Base-by-base conservation (phyloP, 2,113 vertebrate species). In the Lagopus muta region DNA sequence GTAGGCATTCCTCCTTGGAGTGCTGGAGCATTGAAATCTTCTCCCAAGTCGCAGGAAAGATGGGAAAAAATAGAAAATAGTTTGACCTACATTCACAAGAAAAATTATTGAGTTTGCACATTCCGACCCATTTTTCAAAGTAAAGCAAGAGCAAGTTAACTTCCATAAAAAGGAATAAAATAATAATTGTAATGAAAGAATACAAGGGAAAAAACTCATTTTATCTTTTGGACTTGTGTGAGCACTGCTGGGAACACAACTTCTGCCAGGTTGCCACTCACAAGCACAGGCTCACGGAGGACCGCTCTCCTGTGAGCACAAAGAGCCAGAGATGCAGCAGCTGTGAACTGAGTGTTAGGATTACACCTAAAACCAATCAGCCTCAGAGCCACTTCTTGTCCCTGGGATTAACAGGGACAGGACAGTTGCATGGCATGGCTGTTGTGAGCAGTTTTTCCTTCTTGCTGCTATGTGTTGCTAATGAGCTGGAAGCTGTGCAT, bases 71-170 rank as follows among this genome's bases (percentile, higher is more conserved):
- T 67, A 83, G 65, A 65, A 91, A 70, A 57, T 30, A 89, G 84
- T 94, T 72, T 97, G 97, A 96, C 97, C 97, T 95, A 97, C 84
- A 96, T 98, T 97, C 85, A 40, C 80, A 66, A 88, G 94, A 93
- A 97, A 95, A 97, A 98, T 97, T 97, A 97, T 91, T 86, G 95
- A 94, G 88, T 94, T 97, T 94, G 94, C 73, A 57, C 94, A 90
- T 92, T 91, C 94, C 94, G 90, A 90, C 91, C 66, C 90, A 74
- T 85, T 90, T 97, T 95, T 91, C 90, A 76, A 90, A 95, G 97
- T 96, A 94, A 96, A 93, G 94, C 93, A 94, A 97, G 95, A 94
- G 50, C 82, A 88, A 71, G 85, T 52, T 82, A 40, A 50, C 43
- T 92, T 84, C 74, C 30, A 64, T 38, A 17, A 74, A 74, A 78